Evolutionary conservation across 2,888 invertebrate genomes (phyloP).

Genomic region (Nephrocerus scutellatus): DNA sequence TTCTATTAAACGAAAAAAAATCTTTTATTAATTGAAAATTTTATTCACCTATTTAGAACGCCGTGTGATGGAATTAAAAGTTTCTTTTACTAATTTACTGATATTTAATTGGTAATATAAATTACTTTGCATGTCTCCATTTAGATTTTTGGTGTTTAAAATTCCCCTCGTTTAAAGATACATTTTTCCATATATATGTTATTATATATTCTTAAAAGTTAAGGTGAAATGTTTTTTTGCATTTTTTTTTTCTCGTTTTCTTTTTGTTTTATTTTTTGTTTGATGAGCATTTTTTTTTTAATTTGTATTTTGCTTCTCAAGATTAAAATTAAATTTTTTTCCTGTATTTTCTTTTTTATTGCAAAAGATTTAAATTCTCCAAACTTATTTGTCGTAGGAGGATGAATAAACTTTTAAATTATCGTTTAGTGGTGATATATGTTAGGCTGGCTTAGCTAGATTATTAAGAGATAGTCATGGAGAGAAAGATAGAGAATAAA

Average conservation of each 20-base stretch:
- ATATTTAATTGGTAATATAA: too few species aligned
- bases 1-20: too few species aligned
- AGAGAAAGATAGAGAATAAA: constrained; percentile 24
- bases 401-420: constrained; percentile 30
- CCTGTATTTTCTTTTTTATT: constrained; percentile 17
- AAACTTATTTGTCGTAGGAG: constrained; percentile 26
- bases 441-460: constrained; percentile 45
- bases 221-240: constrained; percentile 24
- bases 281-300: constrained; percentile 18
- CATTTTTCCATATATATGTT: too few species aligned
- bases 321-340: constrained; percentile 18
- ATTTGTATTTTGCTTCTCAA: constrained; percentile 11
- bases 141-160: too few species aligned
- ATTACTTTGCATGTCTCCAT: too few species aligned
- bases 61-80: too few species aligned
- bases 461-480: constrained; percentile 24
- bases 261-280: constrained; percentile 15
- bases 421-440: constrained; percentile 41
- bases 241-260: too few species aligned
- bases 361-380: constrained; percentile 23
- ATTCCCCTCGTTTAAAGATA: too few species aligned
- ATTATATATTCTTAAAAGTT: constrained; percentile 21
- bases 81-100: too few species aligned
- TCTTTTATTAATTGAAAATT: too few species aligned
- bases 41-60: too few species aligned